Percentiles rank a stretch among this genome's conserved stretches.
Evolutionary conservation across 2,888 invertebrate genomes (phyloP).

Genomic region (Apoda limacodes): DNA sequence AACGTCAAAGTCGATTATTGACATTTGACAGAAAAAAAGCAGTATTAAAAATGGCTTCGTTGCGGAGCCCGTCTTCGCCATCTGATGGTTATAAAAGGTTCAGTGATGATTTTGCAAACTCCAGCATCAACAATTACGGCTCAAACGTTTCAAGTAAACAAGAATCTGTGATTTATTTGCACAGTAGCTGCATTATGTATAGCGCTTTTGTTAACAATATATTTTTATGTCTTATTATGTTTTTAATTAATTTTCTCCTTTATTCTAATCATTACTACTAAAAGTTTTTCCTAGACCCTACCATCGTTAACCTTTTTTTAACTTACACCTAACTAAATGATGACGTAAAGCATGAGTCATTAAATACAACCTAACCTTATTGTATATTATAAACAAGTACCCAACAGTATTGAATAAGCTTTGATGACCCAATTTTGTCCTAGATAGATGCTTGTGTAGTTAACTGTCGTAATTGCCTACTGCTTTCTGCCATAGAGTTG

Average conservation of each 20-base stretch:
- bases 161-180: constrained; percentile 53
- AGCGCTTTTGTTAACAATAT: constrained; percentile 65
- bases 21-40: constrained; percentile 16
- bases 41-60: constrained; percentile 55
- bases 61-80: constrained; percentile 69
- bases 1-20: too few relatives aligned
- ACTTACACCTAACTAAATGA: constrained; percentile 30
- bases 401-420: too few relatives aligned
- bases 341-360: constrained; percentile 54
- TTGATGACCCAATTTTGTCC: too few relatives aligned
- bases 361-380: constrained; percentile 26
- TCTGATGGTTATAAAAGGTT: constrained; percentile 75
- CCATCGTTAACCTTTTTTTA: too few relatives aligned
- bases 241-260: too few relatives aligned
- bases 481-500: too few relatives aligned
- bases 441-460: too few relatives aligned
- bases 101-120: constrained; percentile 70
- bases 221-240: too few relatives aligned
- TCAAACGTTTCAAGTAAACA: constrained; percentile 72
- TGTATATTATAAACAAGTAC: too few relatives aligned
- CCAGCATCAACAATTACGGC: constrained; percentile 72
- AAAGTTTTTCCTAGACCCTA: background rate
- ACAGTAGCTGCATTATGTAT: constrained; percentile 57
- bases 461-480: too few relatives aligned
- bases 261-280: too few relatives aligned